Conservation (phyloP, 2,888 invertebrate genomes). For the Agrotis puta region DNA sequence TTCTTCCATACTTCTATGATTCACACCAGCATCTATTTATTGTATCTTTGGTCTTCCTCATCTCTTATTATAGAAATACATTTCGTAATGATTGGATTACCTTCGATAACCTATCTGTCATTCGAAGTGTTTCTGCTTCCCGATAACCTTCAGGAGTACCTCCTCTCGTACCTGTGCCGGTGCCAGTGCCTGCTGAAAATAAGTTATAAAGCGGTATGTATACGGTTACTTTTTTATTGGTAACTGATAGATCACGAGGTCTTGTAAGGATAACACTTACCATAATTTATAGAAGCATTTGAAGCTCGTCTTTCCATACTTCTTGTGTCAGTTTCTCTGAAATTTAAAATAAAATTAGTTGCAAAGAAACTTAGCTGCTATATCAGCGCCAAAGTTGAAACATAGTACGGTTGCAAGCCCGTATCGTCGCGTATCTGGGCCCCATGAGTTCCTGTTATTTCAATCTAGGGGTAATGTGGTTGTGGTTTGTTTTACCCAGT, state of each 20-base stretch:
- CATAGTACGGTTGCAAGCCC: too few species aligned
- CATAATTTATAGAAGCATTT: conserved; percentile 86
- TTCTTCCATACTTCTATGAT: too few species aligned
- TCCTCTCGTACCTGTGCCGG: conserved; percentile 73
- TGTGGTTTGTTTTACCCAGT: too few species aligned
- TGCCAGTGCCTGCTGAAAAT: conserved; percentile 78
- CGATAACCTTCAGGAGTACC: conserved; percentile 87
- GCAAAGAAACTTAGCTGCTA: not conserved
- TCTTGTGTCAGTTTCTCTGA: conserved; percentile 85
- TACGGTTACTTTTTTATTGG: not conserved
- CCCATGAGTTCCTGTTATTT: not conserved
- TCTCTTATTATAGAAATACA: too few species aligned
- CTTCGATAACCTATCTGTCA: conserved; percentile 84
- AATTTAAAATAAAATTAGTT: conserved; percentile 43
- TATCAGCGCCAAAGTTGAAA: too few species aligned
- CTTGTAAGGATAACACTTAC: conserved; percentile 65
- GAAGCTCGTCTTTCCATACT: conserved; percentile 87
- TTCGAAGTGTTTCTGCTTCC: conserved; percentile 86
- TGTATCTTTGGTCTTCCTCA: too few species aligned
- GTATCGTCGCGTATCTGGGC: not conserved
- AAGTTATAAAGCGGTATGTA: not conserved
- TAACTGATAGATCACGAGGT: not conserved
- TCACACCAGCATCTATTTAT: too few species aligned
- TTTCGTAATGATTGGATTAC: conserved; percentile 64
- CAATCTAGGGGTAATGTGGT: not conserved